Base-by-base conservation (phyloP, 2,888 invertebrate genomes). In the Pachymerium ferrugineum region DNA sequence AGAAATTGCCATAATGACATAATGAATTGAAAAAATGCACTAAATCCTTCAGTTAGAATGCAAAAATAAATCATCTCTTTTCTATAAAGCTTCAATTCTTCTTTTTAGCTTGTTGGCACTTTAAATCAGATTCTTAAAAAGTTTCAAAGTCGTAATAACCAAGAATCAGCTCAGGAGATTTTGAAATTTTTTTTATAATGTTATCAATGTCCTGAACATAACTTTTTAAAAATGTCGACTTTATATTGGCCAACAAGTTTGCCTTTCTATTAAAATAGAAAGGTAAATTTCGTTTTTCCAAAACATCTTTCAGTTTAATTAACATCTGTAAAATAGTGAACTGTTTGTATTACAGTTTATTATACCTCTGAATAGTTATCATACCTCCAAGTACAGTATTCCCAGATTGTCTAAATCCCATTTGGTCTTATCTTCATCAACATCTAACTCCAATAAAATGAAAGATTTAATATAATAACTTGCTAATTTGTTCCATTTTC, bases 391-490 rank as follows among this genome's bases (percentile, higher is more conserved):
- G 42, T 76, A 76, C 38, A 75, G 62, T 16, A 38, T 33, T 31
- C 74, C 75, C 28, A 76, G 29, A 69, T 74, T 73, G 16, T 76
- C 74, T 42, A 73, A 69, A 28, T 31, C 76, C 76, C 76, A 76
- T 22, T 74, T 42, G 12, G 28, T 14, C 6, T 38, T n/a, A 28
- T 19, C 31, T 3, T 62, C 28, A 19, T 70, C 8, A 29, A 71
- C 22, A 16, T 74, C 31, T 8, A 77, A 19, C 71, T 76, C 73
- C 75, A 76, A 76, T 70, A 77, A 67, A n/a, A 77, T 74, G 25
- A 77, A 68, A 10, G 77, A 77, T 74, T 77, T 77, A 33, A 77
- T 73, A 73, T 77, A 77, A 73, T 77, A 77, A 1, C 77, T 77
- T 10, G 76, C 74, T 6, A 77, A 28, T 38, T 67, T 73, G 38